Percentiles rank a stretch among this genome's conserved stretches.
These are phyloP conservation scores for Rhinoptilus africanus DNA, from an alignment of 2,113 vertebrate genomes.

Conservation along the genomic window DNA sequence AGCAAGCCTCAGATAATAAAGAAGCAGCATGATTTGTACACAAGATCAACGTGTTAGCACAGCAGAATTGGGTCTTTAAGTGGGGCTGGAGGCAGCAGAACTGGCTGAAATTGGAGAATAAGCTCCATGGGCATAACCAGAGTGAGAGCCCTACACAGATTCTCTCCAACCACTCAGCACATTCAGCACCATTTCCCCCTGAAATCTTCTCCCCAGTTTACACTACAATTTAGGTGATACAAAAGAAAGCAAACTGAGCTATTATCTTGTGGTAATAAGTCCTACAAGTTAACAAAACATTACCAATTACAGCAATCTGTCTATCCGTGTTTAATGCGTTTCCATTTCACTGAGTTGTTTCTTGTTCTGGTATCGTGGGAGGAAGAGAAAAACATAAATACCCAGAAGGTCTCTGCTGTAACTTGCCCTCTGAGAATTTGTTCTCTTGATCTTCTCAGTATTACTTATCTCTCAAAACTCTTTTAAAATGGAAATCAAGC, in stretches of 20 bases:
- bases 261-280: background rate
- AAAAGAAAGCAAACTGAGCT: background rate
- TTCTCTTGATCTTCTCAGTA: conserved; percentile 35
- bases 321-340: background rate
- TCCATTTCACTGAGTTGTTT: background rate
- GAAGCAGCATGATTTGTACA: background rate
- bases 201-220: background rate
- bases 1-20: background rate
- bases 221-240: background rate
- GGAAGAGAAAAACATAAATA: conserved; percentile 11
- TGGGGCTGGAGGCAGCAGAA: background rate
- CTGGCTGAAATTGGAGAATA: background rate
- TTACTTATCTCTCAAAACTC: background rate
- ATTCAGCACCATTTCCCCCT: background rate
- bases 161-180: background rate
- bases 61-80: background rate
- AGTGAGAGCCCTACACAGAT: background rate
- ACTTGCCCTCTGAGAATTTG: conserved; percentile 20
- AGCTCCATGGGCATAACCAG: background rate
- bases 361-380: background rate
- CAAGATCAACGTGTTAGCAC: background rate
- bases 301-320: conserved; percentile 30
- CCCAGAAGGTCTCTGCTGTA: background rate
- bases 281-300: conserved; percentile 47
- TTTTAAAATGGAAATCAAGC: background rate